Conservation (phyloP, 2,888 invertebrate species). For the Crioceris asparagi region DNA sequence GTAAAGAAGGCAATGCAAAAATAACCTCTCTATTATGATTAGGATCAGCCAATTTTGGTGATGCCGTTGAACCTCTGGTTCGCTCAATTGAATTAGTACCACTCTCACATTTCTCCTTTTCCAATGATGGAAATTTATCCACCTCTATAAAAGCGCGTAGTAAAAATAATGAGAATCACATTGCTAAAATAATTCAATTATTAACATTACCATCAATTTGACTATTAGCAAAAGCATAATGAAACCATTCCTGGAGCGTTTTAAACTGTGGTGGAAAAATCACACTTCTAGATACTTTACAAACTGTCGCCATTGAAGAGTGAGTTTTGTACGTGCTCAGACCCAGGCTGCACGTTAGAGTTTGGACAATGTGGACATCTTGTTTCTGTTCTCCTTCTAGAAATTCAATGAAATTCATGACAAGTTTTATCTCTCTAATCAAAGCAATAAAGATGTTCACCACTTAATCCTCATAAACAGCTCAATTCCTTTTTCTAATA, state of each 20-base stretch:
- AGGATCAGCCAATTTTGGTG: slow-evolving; percentile 58
- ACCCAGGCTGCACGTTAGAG: slow-evolving; percentile 80
- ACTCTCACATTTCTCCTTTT: slow-evolving; percentile 54
- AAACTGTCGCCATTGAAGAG: slow-evolving; percentile 89
- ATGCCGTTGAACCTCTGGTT: slow-evolving; percentile 39
- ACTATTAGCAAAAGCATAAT: slow-evolving; percentile 89
- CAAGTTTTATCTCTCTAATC: no score
- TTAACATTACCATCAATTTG: slow-evolving; percentile 74
- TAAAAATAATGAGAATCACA: slow-evolving; percentile 1
- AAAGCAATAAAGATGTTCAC: no score
- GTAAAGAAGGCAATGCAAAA: slow-evolving; percentile 87
- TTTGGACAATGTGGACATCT: slow-evolving; percentile 78
- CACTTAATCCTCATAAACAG: no score
- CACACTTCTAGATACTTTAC: slow-evolving; percentile 81
- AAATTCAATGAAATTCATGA: no score
- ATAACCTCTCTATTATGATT: slow-evolving; percentile 90
- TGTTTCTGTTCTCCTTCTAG: slow-evolving; percentile 37
- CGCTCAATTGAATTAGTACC: slow-evolving; percentile 47
- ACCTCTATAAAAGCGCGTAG: slow-evolving; percentile 53
- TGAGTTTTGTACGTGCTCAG: slow-evolving; percentile 58
- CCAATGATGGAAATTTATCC: slow-evolving; percentile 82
- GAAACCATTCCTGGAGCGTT: slow-evolving; percentile 91
- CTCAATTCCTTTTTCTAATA: no score
- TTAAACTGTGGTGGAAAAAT: slow-evolving; percentile 94
- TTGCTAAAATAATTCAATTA: slow-evolving; percentile 1